Base-by-base conservation (phyloP, 2,888 invertebrate genomes). In the Hydrotaea diabolus region DNA sequence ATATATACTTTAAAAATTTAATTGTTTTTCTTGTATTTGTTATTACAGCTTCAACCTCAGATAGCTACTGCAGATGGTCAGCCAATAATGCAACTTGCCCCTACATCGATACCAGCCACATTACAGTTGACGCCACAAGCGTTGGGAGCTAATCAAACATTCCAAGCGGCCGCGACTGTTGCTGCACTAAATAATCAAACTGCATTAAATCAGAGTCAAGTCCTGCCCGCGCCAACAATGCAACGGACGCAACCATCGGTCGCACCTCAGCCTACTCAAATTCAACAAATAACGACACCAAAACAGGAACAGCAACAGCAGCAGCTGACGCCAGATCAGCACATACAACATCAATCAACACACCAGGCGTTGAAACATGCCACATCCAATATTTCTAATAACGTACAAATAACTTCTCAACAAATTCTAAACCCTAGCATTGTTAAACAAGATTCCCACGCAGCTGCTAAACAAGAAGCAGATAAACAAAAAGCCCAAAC, bases 31-130 rank as follows among this genome's bases (percentile, higher is more conserved):
- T 55, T 19, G 13, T 71, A 26, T 72, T 4, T 15, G 39, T 69
- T 87, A 19, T 57, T 11, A 11, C 76, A 90, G 89, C 87, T 92
- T 7, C 92, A 92, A 86, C 92, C 92, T 5, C 92, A 92, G 87
- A 88, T 92, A 82, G 89, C 92, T 26, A 92, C 92, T 0, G 91
- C 92, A 0, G 92, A 92, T 85, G 92, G 92, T 0, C 92, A 92
- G 85, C 92, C 91, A 53, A 91, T 92, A n/a, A 90, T 92, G 88
- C 92, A 92, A 77, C 77, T 92, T 62, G 90, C 92, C 1, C 90
- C 92, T 7, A 90, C 92, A 26, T 90, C 91, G 23, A 90, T 92
- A 87, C 92, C 92, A 81, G 92, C 92, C 72, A 92, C 92, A 13
- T 84, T 92, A 64, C 92, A 92, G 80, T 84, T 92, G 36, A 90